These are phyloP conservation scores for Julus scandinavius DNA, from an alignment of 2,888 invertebrate genomes.

Conservation along the genomic window DNA sequence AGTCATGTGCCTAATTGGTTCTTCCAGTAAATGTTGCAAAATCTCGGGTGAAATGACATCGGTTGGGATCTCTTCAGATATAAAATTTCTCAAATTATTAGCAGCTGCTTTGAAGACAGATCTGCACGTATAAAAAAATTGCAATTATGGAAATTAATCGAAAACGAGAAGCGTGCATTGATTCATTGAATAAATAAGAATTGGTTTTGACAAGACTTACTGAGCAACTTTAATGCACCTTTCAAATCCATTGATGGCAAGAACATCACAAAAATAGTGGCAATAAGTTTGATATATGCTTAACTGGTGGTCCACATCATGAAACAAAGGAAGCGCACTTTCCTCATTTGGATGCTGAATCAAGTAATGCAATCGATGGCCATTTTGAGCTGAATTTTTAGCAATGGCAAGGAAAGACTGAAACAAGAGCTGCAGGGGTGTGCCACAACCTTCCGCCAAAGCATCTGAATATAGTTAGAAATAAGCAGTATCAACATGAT, in stretches of 20 bases:
- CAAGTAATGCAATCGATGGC: slow-evolving; percentile 28
- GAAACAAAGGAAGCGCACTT: slow-evolving; percentile 34
- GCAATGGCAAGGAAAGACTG: slow-evolving; percentile 51
- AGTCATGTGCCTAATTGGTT: slow-evolving; percentile 63
- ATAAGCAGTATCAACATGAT: background rate
- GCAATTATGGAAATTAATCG: background rate
- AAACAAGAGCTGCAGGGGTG: slow-evolving; percentile 52
- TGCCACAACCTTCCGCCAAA: slow-evolving; percentile 20
- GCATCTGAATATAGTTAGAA: slow-evolving; percentile 14
- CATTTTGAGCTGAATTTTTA: slow-evolving; percentile 54
- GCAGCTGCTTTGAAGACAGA: slow-evolving; percentile 37
- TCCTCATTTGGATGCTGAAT: slow-evolving; percentile 45
- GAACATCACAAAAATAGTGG: slow-evolving; percentile 62
- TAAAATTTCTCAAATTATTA: slow-evolving; percentile 32
- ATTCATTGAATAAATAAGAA: background rate
- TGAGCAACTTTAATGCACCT: slow-evolving; percentile 63
- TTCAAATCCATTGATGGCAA: slow-evolving; percentile 65
- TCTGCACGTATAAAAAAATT: background rate
- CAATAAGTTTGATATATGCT: slow-evolving; percentile 51
- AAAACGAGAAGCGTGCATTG: background rate
- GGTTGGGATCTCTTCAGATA: slow-evolving; percentile 57
- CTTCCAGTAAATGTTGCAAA: slow-evolving; percentile 61
- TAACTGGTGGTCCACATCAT: slow-evolving; percentile 52
- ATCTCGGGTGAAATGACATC: slow-evolving; percentile 49
- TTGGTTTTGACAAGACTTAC: slow-evolving; percentile 60